Conservation (phyloP, 2,113 vertebrate genomes). For the Notiomystis cincta region DNA sequence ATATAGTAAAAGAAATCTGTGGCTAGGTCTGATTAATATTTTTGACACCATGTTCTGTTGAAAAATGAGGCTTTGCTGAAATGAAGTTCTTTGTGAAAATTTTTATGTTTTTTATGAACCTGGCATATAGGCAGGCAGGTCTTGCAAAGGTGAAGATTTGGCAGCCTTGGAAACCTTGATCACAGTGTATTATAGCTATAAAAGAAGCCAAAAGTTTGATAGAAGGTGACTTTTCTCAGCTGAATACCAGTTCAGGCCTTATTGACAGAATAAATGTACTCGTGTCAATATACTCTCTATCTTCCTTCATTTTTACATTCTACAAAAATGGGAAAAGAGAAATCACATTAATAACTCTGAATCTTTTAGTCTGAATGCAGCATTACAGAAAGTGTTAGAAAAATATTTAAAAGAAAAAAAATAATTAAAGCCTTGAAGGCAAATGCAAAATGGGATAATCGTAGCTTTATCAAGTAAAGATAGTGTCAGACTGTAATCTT, state of each 20-base stretch:
- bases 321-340: not conserved
- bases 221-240: not conserved
- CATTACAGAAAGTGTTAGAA: not conserved
- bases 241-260: not conserved
- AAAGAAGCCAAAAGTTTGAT: not conserved
- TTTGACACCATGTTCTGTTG: slow-evolving; percentile 31
- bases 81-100: not conserved
- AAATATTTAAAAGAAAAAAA: not conserved
- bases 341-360: not conserved
- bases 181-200: not conserved
- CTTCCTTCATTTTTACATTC: not conserved
- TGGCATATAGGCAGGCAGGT: not conserved
- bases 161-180: slow-evolving; percentile 23
- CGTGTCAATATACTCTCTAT: not conserved
- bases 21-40: slow-evolving; percentile 32
- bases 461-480: not conserved
- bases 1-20: slow-evolving; percentile 17
- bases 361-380: not conserved
- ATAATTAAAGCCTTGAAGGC: not conserved
- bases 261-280: not conserved
- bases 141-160: slow-evolving; percentile 1
- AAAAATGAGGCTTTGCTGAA: slow-evolving; percentile 33
- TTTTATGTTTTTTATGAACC: not conserved
- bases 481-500: not conserved
- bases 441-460: not conserved